Evolutionary conservation across 2,113 vertebrate species (phyloP).

Genomic region (Sterrhoptilus dennistouni): DNA sequence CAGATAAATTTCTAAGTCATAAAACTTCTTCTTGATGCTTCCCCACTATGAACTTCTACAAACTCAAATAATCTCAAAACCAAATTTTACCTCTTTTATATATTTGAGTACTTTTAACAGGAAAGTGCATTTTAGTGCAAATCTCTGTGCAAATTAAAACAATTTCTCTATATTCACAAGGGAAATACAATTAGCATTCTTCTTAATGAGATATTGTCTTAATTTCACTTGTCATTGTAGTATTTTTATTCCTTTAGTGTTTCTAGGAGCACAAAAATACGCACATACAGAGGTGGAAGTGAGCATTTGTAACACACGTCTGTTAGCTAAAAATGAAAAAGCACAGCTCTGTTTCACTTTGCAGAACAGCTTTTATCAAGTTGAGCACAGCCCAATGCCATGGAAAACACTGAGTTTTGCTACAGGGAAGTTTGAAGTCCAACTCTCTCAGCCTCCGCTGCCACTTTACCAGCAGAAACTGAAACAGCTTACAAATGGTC

Average conservation of each 20-base stretch:
- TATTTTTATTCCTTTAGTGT: constrained; percentile 1
- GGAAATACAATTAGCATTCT: neutral
- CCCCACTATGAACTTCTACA: neutral
- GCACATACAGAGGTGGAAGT: neutral
- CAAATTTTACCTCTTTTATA: neutral
- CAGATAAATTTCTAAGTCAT: neutral
- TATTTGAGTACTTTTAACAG: constrained; percentile 50
- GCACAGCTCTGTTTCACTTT: neutral
- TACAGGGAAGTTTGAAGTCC: neutral
- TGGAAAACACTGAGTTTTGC: neutral
- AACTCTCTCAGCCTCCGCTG: neutral
- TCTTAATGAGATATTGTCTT: constrained; percentile 8
- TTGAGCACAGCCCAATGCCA: neutral
- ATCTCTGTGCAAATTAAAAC: neutral
- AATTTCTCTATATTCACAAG: neutral
- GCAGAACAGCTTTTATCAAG: neutral
- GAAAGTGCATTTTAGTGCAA: constrained; percentile 30
- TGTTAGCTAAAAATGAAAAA: neutral
- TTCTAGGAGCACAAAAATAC: neutral
- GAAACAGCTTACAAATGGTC: neutral
- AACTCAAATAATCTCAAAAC: neutral
- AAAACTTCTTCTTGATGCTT: neutral
- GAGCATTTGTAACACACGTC: neutral
- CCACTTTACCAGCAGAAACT: neutral
- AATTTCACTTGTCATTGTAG: constrained; percentile 16